phyloP scores from a whole-genome alignment of 1,140 invertebrate species.

The Zaprionus taronus region DNA sequence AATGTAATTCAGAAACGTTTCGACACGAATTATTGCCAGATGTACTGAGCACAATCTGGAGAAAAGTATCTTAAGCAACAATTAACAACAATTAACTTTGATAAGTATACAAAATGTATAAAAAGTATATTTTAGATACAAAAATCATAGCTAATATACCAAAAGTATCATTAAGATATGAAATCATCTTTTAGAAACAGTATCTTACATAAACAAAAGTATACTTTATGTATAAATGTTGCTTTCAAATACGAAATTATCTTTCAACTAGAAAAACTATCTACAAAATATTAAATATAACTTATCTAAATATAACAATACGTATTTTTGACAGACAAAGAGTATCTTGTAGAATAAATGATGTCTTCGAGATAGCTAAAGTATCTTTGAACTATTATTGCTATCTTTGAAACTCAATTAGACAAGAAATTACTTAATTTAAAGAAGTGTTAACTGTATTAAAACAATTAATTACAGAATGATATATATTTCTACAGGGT shows the following conservation, averaged over 20 bases:
- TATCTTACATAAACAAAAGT: not conserved
- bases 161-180: not conserved
- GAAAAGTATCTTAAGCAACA: too few relatives aligned
- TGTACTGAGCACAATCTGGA: too few relatives aligned
- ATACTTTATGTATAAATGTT: not conserved
- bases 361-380: not conserved
- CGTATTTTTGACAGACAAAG: not conserved
- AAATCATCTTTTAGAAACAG: too few relatives aligned
- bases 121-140: not conserved
- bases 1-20: too few relatives aligned
- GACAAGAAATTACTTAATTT: too few relatives aligned
- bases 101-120: too few relatives aligned
- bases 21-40: too few relatives aligned
- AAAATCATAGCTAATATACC: not conserved
- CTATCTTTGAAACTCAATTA: constrained; percentile 8
- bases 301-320: too few relatives aligned
- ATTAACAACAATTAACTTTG: too few relatives aligned
- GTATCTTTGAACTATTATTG: not conserved
- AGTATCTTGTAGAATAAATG: not conserved
- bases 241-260: not conserved
- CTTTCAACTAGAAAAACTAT: not conserved
- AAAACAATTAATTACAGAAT: too few relatives aligned
- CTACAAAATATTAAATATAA: too few relatives aligned
- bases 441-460: too few relatives aligned
- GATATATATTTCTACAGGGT: not conserved